Evolutionary conservation across 2,888 invertebrate genomes (phyloP).

Genomic region (Hyalella azteca): DNA sequence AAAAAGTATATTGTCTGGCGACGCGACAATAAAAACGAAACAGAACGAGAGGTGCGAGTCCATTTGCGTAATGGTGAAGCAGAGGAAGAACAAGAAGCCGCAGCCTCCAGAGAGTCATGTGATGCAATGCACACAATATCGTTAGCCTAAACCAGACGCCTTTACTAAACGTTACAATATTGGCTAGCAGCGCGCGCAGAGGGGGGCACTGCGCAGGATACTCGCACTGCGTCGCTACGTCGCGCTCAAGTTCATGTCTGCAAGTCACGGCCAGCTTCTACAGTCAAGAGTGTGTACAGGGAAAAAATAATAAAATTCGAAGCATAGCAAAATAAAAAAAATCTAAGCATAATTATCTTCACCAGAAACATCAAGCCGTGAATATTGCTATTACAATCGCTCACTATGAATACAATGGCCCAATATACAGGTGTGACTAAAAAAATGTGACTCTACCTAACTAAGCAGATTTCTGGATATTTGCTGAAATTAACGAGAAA

Average conservation of each 20-base stretch:
- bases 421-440: too few species aligned
- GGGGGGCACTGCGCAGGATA: neutral
- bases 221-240: too few species aligned
- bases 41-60: too few species aligned
- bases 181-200: neutral
- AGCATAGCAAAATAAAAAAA: neutral
- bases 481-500: too few species aligned
- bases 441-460: too few species aligned
- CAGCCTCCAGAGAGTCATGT: neutral
- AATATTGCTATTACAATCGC: too few species aligned
- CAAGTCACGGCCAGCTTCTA: neutral
- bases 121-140: neutral
- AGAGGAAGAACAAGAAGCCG: neutral
- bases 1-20: too few species aligned
- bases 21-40: too few species aligned
- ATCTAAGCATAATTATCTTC: neutral
- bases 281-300: neutral
- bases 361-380: too few species aligned
- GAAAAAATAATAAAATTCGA: neutral
- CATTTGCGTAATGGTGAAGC: neutral
- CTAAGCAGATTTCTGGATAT: too few species aligned
- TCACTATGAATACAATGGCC: too few species aligned
- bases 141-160: neutral
- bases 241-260: neutral
- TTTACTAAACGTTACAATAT: neutral